These are phyloP conservation scores for Cephus nigrinus DNA, from an alignment of 2,888 invertebrate species.

Conservation along the genomic window DNA sequence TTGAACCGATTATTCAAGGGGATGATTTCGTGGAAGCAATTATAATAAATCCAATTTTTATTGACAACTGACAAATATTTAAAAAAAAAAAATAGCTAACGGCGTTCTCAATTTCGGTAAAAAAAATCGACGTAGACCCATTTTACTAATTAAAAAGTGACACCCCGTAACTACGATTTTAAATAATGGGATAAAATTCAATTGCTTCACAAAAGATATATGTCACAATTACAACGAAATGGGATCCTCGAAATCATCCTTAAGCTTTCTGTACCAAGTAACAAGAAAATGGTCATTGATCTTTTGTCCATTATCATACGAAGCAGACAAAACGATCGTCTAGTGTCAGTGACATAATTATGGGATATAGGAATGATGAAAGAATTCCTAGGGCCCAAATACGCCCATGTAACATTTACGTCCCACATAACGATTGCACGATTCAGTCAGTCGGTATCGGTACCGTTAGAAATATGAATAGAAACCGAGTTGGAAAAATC, in stretches of 20 bases:
- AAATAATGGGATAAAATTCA: background rate
- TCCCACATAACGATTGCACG: background rate
- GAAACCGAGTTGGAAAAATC: slow-evolving; percentile 3
- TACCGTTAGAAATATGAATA: slow-evolving; percentile 9
- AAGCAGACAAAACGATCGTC: background rate
- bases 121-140: too few species aligned
- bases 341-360: background rate
- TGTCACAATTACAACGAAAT: background rate
- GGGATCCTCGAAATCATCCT: background rate
- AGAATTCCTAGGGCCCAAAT: background rate
- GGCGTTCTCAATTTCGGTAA: too few species aligned
- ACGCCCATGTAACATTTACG: background rate
- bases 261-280: background rate
- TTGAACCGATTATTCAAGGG: slow-evolving; percentile 2
- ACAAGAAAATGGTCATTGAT: background rate
- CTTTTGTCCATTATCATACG: background rate
- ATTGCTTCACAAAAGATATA: background rate
- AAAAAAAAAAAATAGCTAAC: rapidly evolving
- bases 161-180: background rate
- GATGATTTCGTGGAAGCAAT: background rate
- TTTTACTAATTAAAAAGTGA: background rate
- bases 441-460: background rate
- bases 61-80: background rate
- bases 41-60: background rate
- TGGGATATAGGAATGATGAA: background rate